phyloP scores from a whole-genome alignment of 2,113 vertebrate species.

The Gorsachius goisagi region DNA sequence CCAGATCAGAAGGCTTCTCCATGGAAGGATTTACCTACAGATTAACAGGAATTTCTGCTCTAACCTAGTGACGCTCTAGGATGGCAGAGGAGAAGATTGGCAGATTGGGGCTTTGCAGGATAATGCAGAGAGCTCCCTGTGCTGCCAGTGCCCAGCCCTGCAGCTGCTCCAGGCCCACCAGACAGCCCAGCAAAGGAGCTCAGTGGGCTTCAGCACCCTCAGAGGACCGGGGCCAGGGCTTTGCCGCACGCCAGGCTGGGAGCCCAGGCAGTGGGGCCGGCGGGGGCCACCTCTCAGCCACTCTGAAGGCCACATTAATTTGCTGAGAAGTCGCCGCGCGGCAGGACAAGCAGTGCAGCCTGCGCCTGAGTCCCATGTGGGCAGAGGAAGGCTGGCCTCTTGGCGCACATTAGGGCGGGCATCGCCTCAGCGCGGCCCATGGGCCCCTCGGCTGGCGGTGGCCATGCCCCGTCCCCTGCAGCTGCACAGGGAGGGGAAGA shows the following conservation, averaged over 20 bases:
- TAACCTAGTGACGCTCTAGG: not conserved
- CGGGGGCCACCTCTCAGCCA: not conserved
- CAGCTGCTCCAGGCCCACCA: accelerated
- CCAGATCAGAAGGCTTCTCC: not conserved
- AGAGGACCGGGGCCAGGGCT: accelerated
- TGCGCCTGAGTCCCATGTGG: not conserved
- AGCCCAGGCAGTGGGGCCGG: not conserved
- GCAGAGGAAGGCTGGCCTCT: not conserved
- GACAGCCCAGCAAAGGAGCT: not conserved
- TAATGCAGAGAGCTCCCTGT: not conserved
- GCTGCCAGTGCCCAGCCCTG: accelerated
- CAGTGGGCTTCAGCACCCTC: not conserved
- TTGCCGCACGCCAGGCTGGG: not conserved
- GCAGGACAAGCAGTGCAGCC: not conserved
- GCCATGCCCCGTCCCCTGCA: not conserved
- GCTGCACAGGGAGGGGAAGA: not conserved
- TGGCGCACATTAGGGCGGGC: no score
- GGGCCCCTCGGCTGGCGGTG: not conserved
- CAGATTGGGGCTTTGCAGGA: not conserved
- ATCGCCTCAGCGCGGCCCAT: accelerated
- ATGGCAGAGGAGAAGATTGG: not conserved
- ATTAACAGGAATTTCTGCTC: not conserved
- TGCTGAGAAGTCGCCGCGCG: not conserved
- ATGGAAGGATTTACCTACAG: not conserved
- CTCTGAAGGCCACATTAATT: not conserved